A percentile compares a stretch with the other conserved stretches of the same genome.
Evolutionary conservation across 30 jellyfish, hydroid and myxozoan species (phyloP).

Genomic region (Cassiopea xamachana): DNA sequence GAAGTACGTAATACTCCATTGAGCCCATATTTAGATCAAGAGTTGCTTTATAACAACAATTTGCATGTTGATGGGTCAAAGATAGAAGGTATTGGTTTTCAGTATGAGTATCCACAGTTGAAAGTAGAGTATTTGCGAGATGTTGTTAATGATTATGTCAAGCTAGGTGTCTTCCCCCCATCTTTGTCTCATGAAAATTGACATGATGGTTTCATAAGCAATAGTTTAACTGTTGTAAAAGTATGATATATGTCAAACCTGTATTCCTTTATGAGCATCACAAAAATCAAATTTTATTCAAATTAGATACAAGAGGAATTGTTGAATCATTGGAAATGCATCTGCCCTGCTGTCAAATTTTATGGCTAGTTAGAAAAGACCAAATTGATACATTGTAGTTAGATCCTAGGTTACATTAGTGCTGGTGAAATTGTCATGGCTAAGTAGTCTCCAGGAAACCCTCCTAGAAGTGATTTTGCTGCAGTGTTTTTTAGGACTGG

Average conservation of each 20-base stretch:
- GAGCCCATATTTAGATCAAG: constrained; percentile 91
- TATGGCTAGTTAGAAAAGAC: too few relatives aligned
- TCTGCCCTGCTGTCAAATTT: too few relatives aligned
- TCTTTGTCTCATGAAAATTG: constrained; percentile 66
- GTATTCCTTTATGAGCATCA: background rate
- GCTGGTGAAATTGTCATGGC: too few relatives aligned
- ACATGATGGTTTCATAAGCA: background rate
- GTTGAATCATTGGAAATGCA: too few relatives aligned
- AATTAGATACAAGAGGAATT: too few relatives aligned
- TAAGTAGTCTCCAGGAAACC: too few relatives aligned
- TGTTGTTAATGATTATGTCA: constrained; percentile 87
- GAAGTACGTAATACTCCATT: constrained; percentile 87
- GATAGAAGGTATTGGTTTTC: constrained; percentile 84
- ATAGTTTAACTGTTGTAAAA: background rate
- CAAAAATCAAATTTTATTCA: too few relatives aligned
- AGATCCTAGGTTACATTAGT: too few relatives aligned
- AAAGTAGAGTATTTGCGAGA: constrained; percentile 71
- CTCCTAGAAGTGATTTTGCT: too few relatives aligned
- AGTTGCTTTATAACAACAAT: constrained; percentile 86
- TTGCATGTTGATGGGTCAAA: constrained; percentile 85
- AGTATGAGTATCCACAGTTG: constrained; percentile 75
- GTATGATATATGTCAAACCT: background rate
- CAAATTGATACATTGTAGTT: too few relatives aligned
- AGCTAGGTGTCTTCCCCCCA: constrained; percentile 87
- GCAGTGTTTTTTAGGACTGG: too few relatives aligned